Percentiles rank a stretch among this genome's conserved stretches.
phyloP scores from a whole-genome alignment of 1,140 invertebrate species.

The Lasaia peninsularis region DNA sequence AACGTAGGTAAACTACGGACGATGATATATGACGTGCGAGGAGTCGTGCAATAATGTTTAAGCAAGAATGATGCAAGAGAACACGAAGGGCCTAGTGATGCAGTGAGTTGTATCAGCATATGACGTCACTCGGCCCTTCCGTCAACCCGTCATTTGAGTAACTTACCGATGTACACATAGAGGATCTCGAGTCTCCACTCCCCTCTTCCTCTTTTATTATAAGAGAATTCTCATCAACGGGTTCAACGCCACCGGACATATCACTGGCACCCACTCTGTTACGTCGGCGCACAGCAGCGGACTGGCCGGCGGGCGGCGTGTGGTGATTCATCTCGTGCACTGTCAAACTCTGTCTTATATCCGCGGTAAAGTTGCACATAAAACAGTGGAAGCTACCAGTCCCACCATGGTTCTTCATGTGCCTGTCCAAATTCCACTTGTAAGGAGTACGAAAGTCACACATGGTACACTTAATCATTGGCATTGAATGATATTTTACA shows the following conservation, averaged over 20 bases:
- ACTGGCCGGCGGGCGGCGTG: conserved; percentile 84
- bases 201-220: conserved; percentile 64
- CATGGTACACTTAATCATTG: conserved; percentile 94
- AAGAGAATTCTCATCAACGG: conserved; percentile 35
- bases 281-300: conserved; percentile 69
- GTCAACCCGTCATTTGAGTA: conserved; percentile 34
- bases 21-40: background rate
- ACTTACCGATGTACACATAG: conserved; percentile 64
- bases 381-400: conserved; percentile 89
- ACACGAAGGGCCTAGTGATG: conserved; percentile 44
- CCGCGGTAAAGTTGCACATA: conserved; percentile 93
- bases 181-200: conserved; percentile 64
- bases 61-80: conserved; percentile 46
- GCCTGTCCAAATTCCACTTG: conserved; percentile 95
- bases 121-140: conserved; percentile 57
- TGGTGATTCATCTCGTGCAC: conserved; percentile 95
- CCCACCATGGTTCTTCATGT: conserved; percentile 93
- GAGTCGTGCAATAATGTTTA: conserved; percentile 35
- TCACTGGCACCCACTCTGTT: conserved; percentile 86
- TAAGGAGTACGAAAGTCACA: conserved; percentile 96
- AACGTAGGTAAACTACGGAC: background rate
- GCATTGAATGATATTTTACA: conserved; percentile 95
- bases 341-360: conserved; percentile 94
- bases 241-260: conserved; percentile 45
- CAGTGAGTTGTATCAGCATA: conserved; percentile 39